Evolutionary conservation across 2,888 invertebrate species (phyloP).

Genomic region (Volucella inanis): DNA sequence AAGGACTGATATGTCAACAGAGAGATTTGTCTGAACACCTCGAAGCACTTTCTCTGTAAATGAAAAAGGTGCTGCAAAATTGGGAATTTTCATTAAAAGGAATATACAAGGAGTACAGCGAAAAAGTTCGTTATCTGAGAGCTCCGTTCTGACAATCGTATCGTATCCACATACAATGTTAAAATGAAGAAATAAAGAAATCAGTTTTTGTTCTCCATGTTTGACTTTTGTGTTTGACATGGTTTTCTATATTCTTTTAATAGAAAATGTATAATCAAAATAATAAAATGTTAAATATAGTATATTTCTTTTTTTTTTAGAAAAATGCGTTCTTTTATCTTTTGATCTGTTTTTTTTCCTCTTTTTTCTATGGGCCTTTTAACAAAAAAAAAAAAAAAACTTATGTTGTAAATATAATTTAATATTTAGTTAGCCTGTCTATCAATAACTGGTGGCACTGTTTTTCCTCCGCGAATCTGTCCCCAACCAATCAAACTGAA

Average conservation of each 20-base stretch:
- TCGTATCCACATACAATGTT: background rate
- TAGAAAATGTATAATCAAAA: constrained; percentile 68
- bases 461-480: constrained; percentile 98
- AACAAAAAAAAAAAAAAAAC: constrained; percentile 62
- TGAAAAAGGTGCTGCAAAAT: no score
- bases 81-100: no score
- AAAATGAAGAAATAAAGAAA: constrained; percentile 18
- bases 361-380: constrained; percentile 42
- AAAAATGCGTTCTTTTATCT: constrained; percentile 70
- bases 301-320: constrained; percentile 36
- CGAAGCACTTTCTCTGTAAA: no score
- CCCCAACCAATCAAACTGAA: constrained; percentile 99
- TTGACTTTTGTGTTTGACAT: constrained; percentile 44
- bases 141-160: no score
- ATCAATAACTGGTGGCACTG: constrained; percentile 90
- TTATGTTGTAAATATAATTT: constrained; percentile 62
- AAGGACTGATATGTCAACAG: no score
- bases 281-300: constrained; percentile 61
- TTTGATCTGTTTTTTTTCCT: constrained; percentile 46
- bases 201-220: constrained; percentile 61
- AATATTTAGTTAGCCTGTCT: constrained; percentile 76
- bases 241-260: constrained; percentile 60
- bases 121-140: no score
- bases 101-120: no score
- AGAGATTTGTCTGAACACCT: no score